phyloP scores from a whole-genome alignment of 2,113 vertebrate species.

The Pionites leucogaster region DNA sequence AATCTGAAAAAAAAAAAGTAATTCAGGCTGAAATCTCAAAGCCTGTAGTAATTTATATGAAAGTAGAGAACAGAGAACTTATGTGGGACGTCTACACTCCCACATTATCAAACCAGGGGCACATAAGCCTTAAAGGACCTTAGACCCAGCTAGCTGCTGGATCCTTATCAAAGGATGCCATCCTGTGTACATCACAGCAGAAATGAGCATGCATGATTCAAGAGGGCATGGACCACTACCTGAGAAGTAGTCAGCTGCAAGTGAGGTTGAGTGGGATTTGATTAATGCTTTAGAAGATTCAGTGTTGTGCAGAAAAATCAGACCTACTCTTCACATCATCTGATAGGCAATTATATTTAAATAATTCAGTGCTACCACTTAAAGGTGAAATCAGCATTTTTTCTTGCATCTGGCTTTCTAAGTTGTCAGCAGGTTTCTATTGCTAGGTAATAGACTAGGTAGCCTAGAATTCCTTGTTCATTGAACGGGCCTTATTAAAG shows the following conservation, averaged over 20 bases:
- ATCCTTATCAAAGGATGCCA: not conserved
- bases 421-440: conserved; percentile 6
- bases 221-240: not conserved
- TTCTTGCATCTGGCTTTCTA: not conserved
- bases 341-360: conserved; percentile 36
- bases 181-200: not conserved
- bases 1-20: not conserved
- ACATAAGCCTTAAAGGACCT: not conserved
- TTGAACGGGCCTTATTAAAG: not conserved
- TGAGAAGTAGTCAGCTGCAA: conserved; percentile 31
- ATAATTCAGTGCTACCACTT: conserved; percentile 24
- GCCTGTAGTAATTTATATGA: not conserved
- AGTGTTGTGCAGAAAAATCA: conserved; percentile 32
- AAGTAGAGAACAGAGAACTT: not conserved
- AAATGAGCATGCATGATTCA: not conserved
- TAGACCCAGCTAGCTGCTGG: not conserved
- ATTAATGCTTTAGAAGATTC: conserved; percentile 49
- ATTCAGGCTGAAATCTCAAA: not conserved
- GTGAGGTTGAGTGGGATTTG: not conserved
- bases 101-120: not conserved
- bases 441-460: not conserved
- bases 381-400: conserved; percentile 32
- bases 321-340: not conserved
- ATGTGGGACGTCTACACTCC: not conserved
- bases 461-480: not conserved